Evolutionary conservation across 2,113 vertebrate species (phyloP), one percentile per base, ranked within the genome.

Genomic region (Cololabis saira): DNA sequence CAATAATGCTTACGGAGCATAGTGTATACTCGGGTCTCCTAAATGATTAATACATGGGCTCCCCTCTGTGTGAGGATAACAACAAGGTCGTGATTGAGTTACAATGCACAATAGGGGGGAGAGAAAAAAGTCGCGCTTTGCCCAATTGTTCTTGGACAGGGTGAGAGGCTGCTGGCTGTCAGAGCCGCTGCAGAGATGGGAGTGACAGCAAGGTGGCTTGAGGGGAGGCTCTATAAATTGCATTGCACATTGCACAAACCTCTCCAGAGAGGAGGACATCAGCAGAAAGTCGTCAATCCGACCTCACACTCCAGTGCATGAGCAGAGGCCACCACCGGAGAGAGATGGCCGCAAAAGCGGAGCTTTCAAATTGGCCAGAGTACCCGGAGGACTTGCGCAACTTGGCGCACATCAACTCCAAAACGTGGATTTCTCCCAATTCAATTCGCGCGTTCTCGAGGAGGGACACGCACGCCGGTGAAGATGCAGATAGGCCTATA

Each of bases 71-170:
- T 52, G 37, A 22, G 67, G 61, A 80, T 61, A 80, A 85, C 75
- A 85, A 84, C 67, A 70, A 69, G 59, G 81, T 78, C 61, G 80
- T 90, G 88, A 87, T 87, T 85, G 85, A 87, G 83, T 88, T 89
- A 89, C 90, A 89, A 89, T 74, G 49, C 65, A 88, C 85, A 89
- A 91, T 77, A 41, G 78, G n/a, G 67, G 64, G 48, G 24, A 40
- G 61, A 77, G 48, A 37, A 42, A 63, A 77, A 82, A 74, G 75
- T 78, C 14, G 41, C 48, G 85, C 86, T 77, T 88, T 88, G 88
- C 87, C 16, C 78, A 70, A 80, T 89, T 91, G 87, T 86, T 72
- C 68, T 52, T 58, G 75, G 84, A 76, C 83, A 70, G 86, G 80
- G 76, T 81, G 67, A 74, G 80, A 12, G 70, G 71, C 24, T 27